These are phyloP conservation scores for Dermatemys mawii DNA, from an alignment of 2,113 vertebrate genomes.

Conservation along the genomic window DNA sequence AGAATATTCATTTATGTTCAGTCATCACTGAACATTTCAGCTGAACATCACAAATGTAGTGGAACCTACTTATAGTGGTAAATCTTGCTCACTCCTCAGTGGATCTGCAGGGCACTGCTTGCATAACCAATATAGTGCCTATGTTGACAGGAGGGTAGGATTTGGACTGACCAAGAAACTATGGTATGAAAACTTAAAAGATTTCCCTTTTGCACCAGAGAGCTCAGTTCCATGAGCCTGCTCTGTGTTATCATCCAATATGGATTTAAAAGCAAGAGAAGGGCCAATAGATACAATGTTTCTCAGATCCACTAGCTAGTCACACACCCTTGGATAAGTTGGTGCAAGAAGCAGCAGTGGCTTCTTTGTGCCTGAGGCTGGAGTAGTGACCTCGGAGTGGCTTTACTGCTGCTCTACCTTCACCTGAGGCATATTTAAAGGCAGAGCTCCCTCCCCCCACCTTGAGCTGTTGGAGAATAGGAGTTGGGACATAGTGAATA, in stretches of 20 bases:
- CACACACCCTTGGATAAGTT: neutral
- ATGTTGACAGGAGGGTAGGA: neutral
- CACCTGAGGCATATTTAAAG: neutral
- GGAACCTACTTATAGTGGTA: neutral
- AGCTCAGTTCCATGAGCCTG: neutral
- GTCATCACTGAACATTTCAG: neutral
- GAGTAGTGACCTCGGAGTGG: neutral
- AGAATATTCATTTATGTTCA: neutral
- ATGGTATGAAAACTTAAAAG: neutral
- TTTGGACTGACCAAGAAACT: neutral
- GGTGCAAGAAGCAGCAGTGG: neutral
- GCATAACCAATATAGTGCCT: neutral
- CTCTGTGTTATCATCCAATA: neutral
- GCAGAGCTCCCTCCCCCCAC: neutral
- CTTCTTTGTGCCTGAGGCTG: neutral
- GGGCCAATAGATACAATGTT: neutral
- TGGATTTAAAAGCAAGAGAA: neutral
- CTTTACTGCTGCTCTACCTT: neutral
- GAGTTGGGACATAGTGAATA: accelerated
- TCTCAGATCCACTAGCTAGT: neutral
- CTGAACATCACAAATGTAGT: neutral
- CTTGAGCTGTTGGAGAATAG: neutral
- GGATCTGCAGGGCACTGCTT: neutral
- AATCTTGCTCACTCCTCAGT: neutral
- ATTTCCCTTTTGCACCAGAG: neutral